Base-by-base conservation (phyloP, 2,113 vertebrate genomes). In the Laterallus jamaicensis region DNA sequence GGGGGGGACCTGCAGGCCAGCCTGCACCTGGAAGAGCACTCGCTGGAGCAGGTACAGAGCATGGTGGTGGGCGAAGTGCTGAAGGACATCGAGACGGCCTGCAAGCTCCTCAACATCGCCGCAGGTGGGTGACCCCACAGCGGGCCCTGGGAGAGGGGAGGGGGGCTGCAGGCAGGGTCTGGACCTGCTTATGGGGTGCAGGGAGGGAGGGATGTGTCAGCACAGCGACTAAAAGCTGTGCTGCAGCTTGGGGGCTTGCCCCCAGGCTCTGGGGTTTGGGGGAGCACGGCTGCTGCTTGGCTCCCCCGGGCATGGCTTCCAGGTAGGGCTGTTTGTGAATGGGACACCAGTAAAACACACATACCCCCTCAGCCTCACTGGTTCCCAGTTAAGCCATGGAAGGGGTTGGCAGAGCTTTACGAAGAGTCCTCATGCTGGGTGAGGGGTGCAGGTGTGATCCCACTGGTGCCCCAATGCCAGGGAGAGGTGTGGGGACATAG, bases 41-140 rank as follows among this genome's bases (percentile, higher is more conserved):
- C 99, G 1, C 97, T 99, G 97, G 99, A 99, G 97, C 99, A 99
- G 97, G 99, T 99, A 92, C 99, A 99, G 96, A 99, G 98, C 96
- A 98, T 99, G 99, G 99, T 99, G 95, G 98, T 99, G 92, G 99
- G 99, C 1, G 99, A 99, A 79, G 99, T 99, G 90, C 98, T 99
- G 68, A 99, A 99, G 98, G 99, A 99, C 97, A 99, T 99, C 31
- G 99, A 99, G 97, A 99, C 99, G 0, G 99, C 99, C 75, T 99
- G 99, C 97, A 99, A 99, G 94, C 98, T 99, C 76, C 99, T 99
- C 84, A 99, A 99, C 96, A 99, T 99, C 95, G 97, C 98, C 0
- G 97, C 99, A 96, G 99, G 99, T 99, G 91, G 86, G 98, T 37
- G 29, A 1, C 4, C 69, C 15, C 4, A 0, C 16, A 8, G 12